Percentiles rank a stretch among this genome's conserved stretches.
phyloP scores from a whole-genome alignment of 2,113 vertebrate species.

The Phalacrocorax aristotelis region DNA sequence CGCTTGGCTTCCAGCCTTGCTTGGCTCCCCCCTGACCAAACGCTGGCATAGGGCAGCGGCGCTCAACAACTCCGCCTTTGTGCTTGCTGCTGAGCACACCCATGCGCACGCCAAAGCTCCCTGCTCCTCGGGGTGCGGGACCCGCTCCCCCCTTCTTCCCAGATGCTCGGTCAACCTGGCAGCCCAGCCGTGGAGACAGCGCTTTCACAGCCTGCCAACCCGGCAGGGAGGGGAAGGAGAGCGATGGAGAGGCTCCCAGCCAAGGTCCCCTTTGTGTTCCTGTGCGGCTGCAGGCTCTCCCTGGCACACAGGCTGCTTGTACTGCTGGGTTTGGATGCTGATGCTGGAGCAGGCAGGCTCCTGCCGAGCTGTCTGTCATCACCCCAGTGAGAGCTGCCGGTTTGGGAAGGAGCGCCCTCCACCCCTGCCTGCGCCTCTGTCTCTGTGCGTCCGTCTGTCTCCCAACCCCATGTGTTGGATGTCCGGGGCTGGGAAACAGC shows the following conservation, averaged over 20 bases:
- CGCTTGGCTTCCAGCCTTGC: neutral
- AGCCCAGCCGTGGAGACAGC: neutral
- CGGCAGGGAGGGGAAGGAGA: neutral
- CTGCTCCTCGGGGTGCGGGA: neutral
- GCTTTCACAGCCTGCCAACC: conserved; percentile 58
- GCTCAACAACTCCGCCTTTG: conserved; percentile 61
- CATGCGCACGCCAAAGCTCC: neutral
- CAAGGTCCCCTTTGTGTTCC: neutral
- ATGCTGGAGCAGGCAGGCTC: neutral
- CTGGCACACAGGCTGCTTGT: neutral
- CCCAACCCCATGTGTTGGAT: rapidly evolving
- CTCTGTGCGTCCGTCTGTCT: neutral
- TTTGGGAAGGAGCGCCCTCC: neutral
- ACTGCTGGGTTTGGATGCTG: neutral
- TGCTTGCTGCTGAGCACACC: neutral
- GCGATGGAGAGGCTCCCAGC: neutral
- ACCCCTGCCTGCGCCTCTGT: neutral
- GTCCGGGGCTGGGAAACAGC: neutral
- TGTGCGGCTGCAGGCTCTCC: neutral
- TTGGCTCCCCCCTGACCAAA: neutral
- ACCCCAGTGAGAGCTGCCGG: neutral
- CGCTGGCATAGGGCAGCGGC: conserved; percentile 23
- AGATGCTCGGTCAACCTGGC: conserved; percentile 33
- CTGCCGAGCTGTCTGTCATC: rapidly evolving
- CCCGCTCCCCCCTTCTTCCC: neutral